Percentiles rank a stretch among this genome's conserved stretches.
Evolutionary conservation across 2,888 invertebrate species (phyloP).

Genomic region (Aquatica leii): DNA sequence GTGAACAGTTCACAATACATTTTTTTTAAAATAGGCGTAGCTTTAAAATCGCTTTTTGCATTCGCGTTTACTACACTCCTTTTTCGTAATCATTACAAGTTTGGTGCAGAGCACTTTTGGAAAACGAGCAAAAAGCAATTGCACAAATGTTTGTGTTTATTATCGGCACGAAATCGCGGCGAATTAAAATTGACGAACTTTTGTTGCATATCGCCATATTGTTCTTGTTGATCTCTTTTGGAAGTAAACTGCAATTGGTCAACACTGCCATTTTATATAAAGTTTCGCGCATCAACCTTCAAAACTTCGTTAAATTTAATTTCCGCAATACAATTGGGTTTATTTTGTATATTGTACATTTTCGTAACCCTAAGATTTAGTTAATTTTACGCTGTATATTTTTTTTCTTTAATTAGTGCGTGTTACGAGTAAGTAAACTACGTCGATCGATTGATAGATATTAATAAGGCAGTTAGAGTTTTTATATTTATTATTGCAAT

Average conservation of each 20-base stretch:
- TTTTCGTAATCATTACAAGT: neutral
- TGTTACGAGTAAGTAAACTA: slow-evolving; percentile 23
- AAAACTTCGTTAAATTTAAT: slow-evolving; percentile 31
- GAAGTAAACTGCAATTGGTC: slow-evolving; percentile 48
- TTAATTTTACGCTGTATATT: slow-evolving; percentile 30
- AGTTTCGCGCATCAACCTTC: slow-evolving; percentile 36
- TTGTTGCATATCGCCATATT: slow-evolving; percentile 34
- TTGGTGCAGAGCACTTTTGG: neutral
- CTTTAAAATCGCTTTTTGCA: slow-evolving; percentile 13
- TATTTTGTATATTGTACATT: slow-evolving; percentile 46
- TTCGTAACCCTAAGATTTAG: slow-evolving; percentile 34
- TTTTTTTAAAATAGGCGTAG: neutral
- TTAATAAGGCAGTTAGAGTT: neutral
- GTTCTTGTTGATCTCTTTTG: slow-evolving; percentile 47
- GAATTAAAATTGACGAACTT: slow-evolving; percentile 40
- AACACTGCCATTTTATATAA: slow-evolving; percentile 51
- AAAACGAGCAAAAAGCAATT: neutral
- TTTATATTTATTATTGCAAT: slow-evolving; percentile 29
- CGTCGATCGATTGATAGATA: neutral
- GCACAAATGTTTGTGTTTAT: slow-evolving; percentile 5
- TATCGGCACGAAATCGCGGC: neutral
- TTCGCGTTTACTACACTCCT: neutral
- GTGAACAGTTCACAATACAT: neutral
- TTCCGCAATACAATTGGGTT: slow-evolving; percentile 22
- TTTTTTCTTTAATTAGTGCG: slow-evolving; percentile 28